A percentile compares a stretch with the other conserved stretches of the same genome.
These are phyloP conservation scores for Rhagologus leucostigma DNA, from an alignment of 2,113 vertebrate species.

Conservation along the genomic window DNA sequence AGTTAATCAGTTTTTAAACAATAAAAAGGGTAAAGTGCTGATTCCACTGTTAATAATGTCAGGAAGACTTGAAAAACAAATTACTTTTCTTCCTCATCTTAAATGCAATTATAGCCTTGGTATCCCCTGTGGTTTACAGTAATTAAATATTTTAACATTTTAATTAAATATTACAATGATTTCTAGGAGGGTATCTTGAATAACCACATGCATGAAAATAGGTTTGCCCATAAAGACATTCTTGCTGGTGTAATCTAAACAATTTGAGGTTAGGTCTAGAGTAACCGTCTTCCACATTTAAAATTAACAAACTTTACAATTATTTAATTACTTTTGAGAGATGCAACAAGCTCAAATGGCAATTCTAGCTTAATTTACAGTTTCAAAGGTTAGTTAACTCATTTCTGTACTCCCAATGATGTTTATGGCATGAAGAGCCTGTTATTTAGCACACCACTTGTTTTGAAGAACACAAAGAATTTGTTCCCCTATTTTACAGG, in stretches of 20 bases:
- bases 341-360: neutral
- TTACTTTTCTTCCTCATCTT: conserved; percentile 53
- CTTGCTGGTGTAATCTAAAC: conserved; percentile 33
- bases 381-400: conserved; percentile 35
- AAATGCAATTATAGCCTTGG: conserved; percentile 63
- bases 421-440: neutral
- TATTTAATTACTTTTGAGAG: conserved; percentile 46
- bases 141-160: conserved; percentile 78
- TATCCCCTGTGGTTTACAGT: conserved; percentile 63
- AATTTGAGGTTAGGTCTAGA: conserved; percentile 29
- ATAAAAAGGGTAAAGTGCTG: conserved; percentile 53
- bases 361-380: conserved; percentile 46
- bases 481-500: neutral
- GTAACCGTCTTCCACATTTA: conserved; percentile 29
- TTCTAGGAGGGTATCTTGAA: conserved; percentile 49
- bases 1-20: conserved; percentile 69
- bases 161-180: conserved; percentile 74
- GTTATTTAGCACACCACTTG: neutral
- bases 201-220: conserved; percentile 31
- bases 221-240: conserved; percentile 5
- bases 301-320: conserved; percentile 36
- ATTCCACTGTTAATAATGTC: conserved; percentile 54
- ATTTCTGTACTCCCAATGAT: neutral
- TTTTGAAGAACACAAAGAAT: neutral
- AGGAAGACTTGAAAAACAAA: conserved; percentile 63